phyloP scores from a whole-genome alignment of 2,113 vertebrate genomes.

The Channa maculata region DNA sequence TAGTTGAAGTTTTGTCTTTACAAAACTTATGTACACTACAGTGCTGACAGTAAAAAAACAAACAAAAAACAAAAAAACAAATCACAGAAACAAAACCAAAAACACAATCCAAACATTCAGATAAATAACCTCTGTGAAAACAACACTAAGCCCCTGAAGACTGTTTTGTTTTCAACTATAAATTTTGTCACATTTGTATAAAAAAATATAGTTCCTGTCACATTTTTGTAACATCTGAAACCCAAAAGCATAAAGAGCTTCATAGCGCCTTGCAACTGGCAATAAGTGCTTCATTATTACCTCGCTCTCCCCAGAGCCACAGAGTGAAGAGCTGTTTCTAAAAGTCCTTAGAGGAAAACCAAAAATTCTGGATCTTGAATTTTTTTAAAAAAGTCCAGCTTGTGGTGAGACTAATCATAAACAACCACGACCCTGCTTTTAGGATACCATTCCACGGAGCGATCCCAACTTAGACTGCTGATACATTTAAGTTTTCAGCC shows the following conservation, averaged over 20 bases:
- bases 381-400: too few relatives aligned
- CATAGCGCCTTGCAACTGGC: constrained; percentile 89
- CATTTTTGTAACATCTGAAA: constrained; percentile 80
- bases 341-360: constrained; percentile 23
- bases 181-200: constrained; percentile 91
- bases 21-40: constrained; percentile 97
- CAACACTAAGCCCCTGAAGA: constrained; percentile 83
- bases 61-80: constrained; percentile 66
- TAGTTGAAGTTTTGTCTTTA: constrained; percentile 86
- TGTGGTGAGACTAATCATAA: background rate
- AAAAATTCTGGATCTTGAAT: background rate
- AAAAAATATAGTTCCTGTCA: constrained; percentile 92
- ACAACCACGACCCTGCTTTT: constrained; percentile 31
- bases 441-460: constrained; percentile 2
- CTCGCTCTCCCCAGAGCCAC: constrained; percentile 45
- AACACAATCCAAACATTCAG: constrained; percentile 69
- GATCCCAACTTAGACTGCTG: constrained; percentile 11
- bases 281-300: constrained; percentile 86
- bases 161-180: constrained; percentile 84
- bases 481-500: constrained; percentile 30
- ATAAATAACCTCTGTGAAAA: constrained; percentile 98
- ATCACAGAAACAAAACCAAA: constrained; percentile 69
- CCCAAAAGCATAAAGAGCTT: constrained; percentile 90
- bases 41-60: constrained; percentile 93
- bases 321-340: constrained; percentile 21